Base-by-base conservation (phyloP, 2,888 invertebrate species). In the Conistra vaccinii region DNA sequence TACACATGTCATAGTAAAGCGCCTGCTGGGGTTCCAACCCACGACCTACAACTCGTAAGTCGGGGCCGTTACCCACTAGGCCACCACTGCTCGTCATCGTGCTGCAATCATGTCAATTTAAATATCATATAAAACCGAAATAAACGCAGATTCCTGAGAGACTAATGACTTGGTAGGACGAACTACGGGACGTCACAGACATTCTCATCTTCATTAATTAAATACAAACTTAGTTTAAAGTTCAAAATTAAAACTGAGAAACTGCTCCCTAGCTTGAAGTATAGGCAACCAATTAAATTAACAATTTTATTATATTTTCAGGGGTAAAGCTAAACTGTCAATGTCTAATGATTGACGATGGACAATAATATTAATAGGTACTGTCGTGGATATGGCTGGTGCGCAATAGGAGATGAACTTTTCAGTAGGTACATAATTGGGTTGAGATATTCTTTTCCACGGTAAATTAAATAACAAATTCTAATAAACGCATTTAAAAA, bases 221-320 rank as follows among this genome's bases (percentile, higher is more conserved):
- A 26, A 73, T 60, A 39, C 45, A 65, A 73, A 70, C 69, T 77
- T 60, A 68, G 61, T 72, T 72, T 51, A 66, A 71, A 77, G 65
- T 80, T 78, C 23, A 32, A 53, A 82, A 68, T 76, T 79, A 53
- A 66, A 69, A 71, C 70, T 45, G 53, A 7, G 20, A 23, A 81
- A 71, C 45, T 69, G 42, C 29, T 51, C n/a, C 39, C n/a, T 60
- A 26, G 35, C 55, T n/a, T 32, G 39, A 61, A 60, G n/a, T 58
- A 42, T 17, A 35, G 4, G 68, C 14, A 42, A 53, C 9, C 55
- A 58, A 42, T 63, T 58, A 62, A 53, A 69, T 58, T 55, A n/a
- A 10, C 23, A 76, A 32, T 45, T 42, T n/a, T 66, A n/a, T 66
- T n/a, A 26, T 61, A 60, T 72, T 26, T 5, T 35, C 35, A 60